phyloP scores from a whole-genome alignment of 2,113 vertebrate genomes.

The Grantiella picta region DNA sequence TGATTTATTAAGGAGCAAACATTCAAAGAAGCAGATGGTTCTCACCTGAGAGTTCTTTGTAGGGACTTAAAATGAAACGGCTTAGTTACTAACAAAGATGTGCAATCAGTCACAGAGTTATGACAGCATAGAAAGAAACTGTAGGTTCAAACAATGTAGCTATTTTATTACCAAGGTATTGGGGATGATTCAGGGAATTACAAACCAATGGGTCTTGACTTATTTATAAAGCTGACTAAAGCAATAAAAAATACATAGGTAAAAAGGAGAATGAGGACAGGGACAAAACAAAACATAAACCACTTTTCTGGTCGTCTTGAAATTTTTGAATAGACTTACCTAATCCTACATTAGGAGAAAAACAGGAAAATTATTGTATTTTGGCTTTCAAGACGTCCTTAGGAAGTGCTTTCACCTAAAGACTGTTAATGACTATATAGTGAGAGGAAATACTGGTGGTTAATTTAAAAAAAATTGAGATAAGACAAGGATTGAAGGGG shows the following conservation, averaged over 20 bases:
- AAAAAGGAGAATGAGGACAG: not conserved
- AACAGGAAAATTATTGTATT: not conserved
- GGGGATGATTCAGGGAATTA: not conserved
- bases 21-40: conserved; percentile 19
- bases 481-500: not conserved
- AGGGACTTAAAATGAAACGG: conserved; percentile 1
- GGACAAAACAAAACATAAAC: not conserved
- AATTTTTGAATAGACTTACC: not conserved
- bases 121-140: not conserved
- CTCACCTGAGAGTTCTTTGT: not conserved
- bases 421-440: not conserved
- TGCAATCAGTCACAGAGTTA: not conserved
- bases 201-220: not conserved
- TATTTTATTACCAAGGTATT: not conserved
- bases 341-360: not conserved
- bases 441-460: not conserved
- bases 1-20: not conserved
- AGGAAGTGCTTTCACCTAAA: not conserved
- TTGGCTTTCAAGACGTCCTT: not conserved
- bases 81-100: not conserved
- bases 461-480: not conserved
- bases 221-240: not conserved
- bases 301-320: not conserved
- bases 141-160: not conserved
- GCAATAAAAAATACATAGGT: not conserved